Evolutionary conservation across 2,797 vertebrate species (phyloP), one percentile per base, ranked within the genome.

Genomic region (Lithobates sylvaticus): DNA sequence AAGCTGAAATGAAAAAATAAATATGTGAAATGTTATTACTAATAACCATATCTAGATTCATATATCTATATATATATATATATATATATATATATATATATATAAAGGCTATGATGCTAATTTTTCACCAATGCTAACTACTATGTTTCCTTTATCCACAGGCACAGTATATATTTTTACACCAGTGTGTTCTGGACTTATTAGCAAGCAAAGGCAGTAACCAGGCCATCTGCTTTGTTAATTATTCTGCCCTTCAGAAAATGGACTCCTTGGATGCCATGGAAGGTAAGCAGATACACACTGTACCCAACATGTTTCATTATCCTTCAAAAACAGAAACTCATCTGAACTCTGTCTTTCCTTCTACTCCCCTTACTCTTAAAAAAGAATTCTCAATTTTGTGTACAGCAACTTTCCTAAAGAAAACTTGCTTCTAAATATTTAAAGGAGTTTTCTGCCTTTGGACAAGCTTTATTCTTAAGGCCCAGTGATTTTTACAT

Each of bases 231-330:
- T 99, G 97, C 95, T 99, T 99, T 90, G 97, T 99, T 84, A 99
- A 97, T 94, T 99, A 99, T 86, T 98, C 98, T 77, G 96, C 97
- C 27, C 94, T 99, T 91, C 97, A 99, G 89, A 99, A 99, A 93
- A 98, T 99, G 97, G 98, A 99, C 92, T 99, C 98, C 54, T 89
- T 99, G 94, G 98, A 99, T 84, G 96, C 97, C 89, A 99, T 99
- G 97, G 98, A 99, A 96, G 98, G 98, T 99, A 95, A 93, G 90
- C 61, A 89, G 81, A 91, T 76, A 83, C 26, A 86, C 27, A 29
- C 3, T 84, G 6, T 86, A 54, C 84, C 21, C 44, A 44, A 34
- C 39, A 81, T 26, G 47, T 61, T 47, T 76, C 26, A n/a, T 44
- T 83, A 10, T 18, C 47, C 42, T 44, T 5, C n/a, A 77, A 12